These are phyloP conservation scores for Bolinopsis microptera DNA, from an alignment of 37 sponge, comb jelly and placozoan species.

Conservation along the genomic window DNA sequence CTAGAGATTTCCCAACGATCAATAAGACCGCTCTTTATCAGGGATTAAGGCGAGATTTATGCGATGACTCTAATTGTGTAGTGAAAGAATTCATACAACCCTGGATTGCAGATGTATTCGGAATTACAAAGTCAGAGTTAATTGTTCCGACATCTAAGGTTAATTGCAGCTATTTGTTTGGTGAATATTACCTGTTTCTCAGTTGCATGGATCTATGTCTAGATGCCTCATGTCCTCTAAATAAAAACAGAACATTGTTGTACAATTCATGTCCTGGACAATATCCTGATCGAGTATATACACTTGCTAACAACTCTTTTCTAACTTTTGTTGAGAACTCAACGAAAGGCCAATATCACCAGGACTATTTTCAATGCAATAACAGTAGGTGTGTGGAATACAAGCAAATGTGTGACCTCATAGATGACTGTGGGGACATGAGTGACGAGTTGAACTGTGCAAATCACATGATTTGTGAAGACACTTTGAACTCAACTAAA, in stretches of 20 bases:
- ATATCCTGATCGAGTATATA: not conserved
- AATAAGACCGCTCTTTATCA: not conserved
- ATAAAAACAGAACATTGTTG: not conserved
- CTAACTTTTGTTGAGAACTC: not conserved
- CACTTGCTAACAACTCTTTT: not conserved
- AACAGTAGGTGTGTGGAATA: not conserved
- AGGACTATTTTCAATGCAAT: not conserved
- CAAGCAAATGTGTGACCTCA: not conserved
- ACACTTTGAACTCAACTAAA: too few relatives aligned
- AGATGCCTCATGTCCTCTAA: conserved; percentile 3
- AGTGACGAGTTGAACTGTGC: not conserved
- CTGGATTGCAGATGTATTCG: not conserved
- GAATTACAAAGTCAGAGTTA: too few relatives aligned
- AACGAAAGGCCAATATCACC: not conserved
- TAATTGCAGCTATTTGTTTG: not conserved
- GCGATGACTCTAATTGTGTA: not conserved
- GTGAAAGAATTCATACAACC: not conserved
- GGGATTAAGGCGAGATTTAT: not conserved
- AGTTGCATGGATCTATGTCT: conserved; percentile 6
- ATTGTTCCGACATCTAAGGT: not conserved
- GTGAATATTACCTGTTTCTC: not conserved
- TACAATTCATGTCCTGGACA: not conserved
- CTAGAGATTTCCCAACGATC: not conserved
- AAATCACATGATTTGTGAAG: not conserved
- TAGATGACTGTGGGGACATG: not conserved